These are phyloP conservation scores for Daubentonia madagascariensis DNA, from an alignment of 2,113 vertebrate species.

Conservation along the genomic window DNA sequence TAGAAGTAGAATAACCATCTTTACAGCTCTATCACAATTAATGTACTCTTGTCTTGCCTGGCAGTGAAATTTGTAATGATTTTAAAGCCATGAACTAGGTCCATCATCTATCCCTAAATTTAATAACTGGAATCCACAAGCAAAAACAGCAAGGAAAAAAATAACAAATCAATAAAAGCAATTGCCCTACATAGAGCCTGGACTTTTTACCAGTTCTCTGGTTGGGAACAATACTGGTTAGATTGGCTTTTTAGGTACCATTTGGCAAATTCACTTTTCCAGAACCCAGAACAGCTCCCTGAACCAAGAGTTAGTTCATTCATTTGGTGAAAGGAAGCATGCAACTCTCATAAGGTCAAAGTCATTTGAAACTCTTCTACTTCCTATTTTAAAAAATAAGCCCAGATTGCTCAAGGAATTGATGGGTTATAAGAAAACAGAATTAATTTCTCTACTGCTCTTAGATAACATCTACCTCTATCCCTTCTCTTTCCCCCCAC, in stretches of 20 bases:
- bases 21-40: background rate
- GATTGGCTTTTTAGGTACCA: background rate
- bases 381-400: background rate
- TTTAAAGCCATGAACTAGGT: background rate
- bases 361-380: background rate
- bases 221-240: background rate
- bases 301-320: background rate
- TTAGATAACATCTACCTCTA: background rate
- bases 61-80: background rate
- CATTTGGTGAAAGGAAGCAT: background rate
- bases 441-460: background rate
- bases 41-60: background rate
- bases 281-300: background rate
- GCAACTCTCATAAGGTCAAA: background rate
- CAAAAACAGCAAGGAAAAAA: background rate
- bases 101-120: background rate
- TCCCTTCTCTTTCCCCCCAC: background rate
- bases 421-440: background rate
- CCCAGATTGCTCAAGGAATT: background rate
- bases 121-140: background rate
- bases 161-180: background rate
- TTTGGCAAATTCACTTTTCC: background rate
- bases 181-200: background rate
- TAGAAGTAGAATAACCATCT: background rate
- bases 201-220: background rate